phyloP scores from a whole-genome alignment of 1,140 invertebrate species.

The Sycophila sp. region DNA sequence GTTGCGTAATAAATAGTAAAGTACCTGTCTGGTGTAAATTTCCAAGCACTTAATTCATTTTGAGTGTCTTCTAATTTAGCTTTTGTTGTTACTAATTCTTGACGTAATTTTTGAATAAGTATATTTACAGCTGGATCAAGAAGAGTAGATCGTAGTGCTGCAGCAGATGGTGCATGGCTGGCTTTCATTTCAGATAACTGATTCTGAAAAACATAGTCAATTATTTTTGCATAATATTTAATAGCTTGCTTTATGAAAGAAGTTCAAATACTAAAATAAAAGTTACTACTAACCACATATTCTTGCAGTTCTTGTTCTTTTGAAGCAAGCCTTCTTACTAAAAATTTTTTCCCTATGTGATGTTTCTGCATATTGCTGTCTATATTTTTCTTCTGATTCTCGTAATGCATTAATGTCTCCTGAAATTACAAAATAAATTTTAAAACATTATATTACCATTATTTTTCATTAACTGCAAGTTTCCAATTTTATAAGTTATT shows the following conservation, averaged over 20 bases:
- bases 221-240: constrained; percentile 27
- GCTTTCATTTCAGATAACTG: constrained; percentile 92
- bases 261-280: neutral
- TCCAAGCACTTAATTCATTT: constrained; percentile 97
- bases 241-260: neutral
- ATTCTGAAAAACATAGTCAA: constrained; percentile 79
- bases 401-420: constrained; percentile 79
- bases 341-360: constrained; percentile 89
- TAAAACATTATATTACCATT: neutral
- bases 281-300: constrained; percentile 81
- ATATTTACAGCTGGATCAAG: constrained; percentile 97
- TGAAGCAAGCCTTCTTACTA: constrained; percentile 88
- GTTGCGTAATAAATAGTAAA: constrained; percentile 10
- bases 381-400: constrained; percentile 84
- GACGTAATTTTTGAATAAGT: constrained; percentile 89
- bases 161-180: constrained; percentile 80
- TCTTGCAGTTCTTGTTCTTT: constrained; percentile 98
- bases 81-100: constrained; percentile 89
- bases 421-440: constrained; percentile 62
- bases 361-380: constrained; percentile 84
- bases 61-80: constrained; percentile 95
- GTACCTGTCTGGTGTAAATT: constrained; percentile 96
- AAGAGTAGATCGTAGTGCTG: constrained; percentile 82
- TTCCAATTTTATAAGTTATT: constrained; percentile 7
- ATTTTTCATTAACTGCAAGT: neutral